A percentile compares a stretch with the other conserved stretches of the same genome.
phyloP scores from a whole-genome alignment of 2,888 invertebrate species.

The Polymixis lichenea region DNA sequence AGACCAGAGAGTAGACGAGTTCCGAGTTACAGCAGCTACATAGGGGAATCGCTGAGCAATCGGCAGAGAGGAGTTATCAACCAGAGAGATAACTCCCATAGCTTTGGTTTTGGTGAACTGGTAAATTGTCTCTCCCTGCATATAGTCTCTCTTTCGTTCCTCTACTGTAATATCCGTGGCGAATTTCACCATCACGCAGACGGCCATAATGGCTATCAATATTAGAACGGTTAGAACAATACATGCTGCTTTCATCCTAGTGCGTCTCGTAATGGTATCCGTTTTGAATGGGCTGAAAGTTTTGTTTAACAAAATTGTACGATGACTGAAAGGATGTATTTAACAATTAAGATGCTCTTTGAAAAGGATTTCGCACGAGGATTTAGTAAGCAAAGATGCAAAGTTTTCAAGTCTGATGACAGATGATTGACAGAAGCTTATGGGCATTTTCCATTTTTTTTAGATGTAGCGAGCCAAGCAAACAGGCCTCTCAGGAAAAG shows the following conservation, averaged over 20 bases:
- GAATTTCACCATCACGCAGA: slow-evolving; percentile 87
- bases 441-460: neutral
- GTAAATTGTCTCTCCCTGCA: slow-evolving; percentile 66
- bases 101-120: slow-evolving; percentile 68
- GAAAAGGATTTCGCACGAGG: neutral
- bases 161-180: slow-evolving; percentile 83
- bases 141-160: slow-evolving; percentile 74
- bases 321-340: neutral
- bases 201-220: slow-evolving; percentile 80
- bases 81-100: slow-evolving; percentile 78
- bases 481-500: too few species aligned
- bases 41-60: slow-evolving; percentile 78
- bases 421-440: neutral
- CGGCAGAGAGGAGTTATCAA: slow-evolving; percentile 68
- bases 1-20: slow-evolving; percentile 75
- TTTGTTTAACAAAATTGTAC: neutral
- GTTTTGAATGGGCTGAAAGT: neutral
- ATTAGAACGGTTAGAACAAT: slow-evolving; percentile 79
- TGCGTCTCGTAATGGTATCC: neutral
- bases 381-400: slow-evolving; percentile 3
- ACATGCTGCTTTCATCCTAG: slow-evolving; percentile 82
- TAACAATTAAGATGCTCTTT: too few species aligned
- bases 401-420: slow-evolving; percentile 1
- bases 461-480: too few species aligned
- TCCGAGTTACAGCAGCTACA: slow-evolving; percentile 81